These are phyloP conservation scores for Leptura quadrifasciata DNA, from an alignment of 2,888 invertebrate species.

Conservation along the genomic window DNA sequence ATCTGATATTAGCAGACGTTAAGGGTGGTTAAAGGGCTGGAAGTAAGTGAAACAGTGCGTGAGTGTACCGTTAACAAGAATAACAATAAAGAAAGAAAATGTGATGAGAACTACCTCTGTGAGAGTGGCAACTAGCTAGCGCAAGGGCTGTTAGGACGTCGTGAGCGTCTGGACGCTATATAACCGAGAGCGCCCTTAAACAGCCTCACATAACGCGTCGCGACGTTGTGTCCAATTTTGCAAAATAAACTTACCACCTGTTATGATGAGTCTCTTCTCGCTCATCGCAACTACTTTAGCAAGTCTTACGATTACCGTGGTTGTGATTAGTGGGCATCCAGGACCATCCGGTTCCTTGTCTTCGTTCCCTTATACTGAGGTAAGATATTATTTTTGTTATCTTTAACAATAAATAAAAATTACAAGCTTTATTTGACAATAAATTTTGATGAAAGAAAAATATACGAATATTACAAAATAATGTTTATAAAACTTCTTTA, in stretches of 20 bases:
- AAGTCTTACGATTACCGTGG: conserved; percentile 58
- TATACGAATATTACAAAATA: too few relatives aligned
- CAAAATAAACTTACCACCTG: conserved; percentile 58
- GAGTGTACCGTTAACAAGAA: conserved; percentile 24
- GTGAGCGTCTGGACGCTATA: conserved; percentile 63
- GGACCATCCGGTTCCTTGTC: conserved; percentile 3
- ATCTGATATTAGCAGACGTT: neutral
- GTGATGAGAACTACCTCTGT: conserved; percentile 34
- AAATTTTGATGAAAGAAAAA: too few relatives aligned
- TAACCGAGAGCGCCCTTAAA: conserved; percentile 62
- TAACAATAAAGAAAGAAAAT: conserved; percentile 41
- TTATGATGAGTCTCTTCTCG: conserved; percentile 63
- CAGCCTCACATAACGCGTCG: conserved; percentile 65
- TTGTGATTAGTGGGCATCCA: conserved; percentile 48
- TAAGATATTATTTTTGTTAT: too few relatives aligned
- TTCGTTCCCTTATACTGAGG: conserved; percentile 22
- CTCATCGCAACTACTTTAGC: conserved; percentile 40
- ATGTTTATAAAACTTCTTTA: too few relatives aligned
- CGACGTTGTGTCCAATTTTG: conserved; percentile 61
- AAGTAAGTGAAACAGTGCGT: conserved; percentile 21
- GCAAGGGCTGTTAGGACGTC: conserved; percentile 64
- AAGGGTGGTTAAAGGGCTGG: conserved; percentile 11
- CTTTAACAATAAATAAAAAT: too few relatives aligned
- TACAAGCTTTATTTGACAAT: too few relatives aligned
- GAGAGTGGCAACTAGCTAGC: conserved; percentile 52